phyloP scores from a whole-genome alignment of 2,113 vertebrate genomes.

The Myanophis thanlyinensis region DNA sequence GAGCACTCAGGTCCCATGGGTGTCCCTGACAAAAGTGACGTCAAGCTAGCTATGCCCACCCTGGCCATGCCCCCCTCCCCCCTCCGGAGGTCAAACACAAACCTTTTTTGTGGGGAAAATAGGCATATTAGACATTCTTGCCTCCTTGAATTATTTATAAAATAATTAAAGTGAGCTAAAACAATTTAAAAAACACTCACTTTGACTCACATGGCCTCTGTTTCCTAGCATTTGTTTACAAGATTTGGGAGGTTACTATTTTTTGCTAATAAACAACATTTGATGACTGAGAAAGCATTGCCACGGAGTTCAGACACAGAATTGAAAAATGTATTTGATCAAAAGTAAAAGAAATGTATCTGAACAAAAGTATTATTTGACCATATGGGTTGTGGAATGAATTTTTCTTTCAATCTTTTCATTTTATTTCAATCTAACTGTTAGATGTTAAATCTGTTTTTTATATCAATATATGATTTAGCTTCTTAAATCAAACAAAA shows the following conservation, averaged over 20 bases:
- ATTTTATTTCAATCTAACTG: not conserved
- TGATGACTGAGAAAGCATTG: not conserved
- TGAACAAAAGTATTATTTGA: not conserved
- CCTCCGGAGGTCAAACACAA: too few species aligned
- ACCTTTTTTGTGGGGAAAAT: too few species aligned
- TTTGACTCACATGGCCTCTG: not conserved
- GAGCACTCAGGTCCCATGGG: too few species aligned
- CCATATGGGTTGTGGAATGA: not conserved
- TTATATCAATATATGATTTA: not conserved
- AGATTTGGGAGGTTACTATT: not conserved
- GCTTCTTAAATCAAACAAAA: slow-evolving; percentile 11
- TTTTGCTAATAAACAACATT: not conserved
- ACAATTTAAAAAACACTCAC: too few species aligned
- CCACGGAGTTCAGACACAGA: not conserved
- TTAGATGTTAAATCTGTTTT: not conserved
- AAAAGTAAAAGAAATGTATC: too few species aligned
- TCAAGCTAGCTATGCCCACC: too few species aligned
- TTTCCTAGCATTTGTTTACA: not conserved
- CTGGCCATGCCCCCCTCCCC: too few species aligned
- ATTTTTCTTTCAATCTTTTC: not conserved
- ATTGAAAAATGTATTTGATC: not conserved
- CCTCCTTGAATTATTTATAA: too few species aligned
- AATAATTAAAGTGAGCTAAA: too few species aligned
- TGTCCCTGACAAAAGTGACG: too few species aligned
- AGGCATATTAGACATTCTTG: too few species aligned